phyloP scores from a whole-genome alignment of 2,113 vertebrate genomes.

The Sardina pilchardus region DNA sequence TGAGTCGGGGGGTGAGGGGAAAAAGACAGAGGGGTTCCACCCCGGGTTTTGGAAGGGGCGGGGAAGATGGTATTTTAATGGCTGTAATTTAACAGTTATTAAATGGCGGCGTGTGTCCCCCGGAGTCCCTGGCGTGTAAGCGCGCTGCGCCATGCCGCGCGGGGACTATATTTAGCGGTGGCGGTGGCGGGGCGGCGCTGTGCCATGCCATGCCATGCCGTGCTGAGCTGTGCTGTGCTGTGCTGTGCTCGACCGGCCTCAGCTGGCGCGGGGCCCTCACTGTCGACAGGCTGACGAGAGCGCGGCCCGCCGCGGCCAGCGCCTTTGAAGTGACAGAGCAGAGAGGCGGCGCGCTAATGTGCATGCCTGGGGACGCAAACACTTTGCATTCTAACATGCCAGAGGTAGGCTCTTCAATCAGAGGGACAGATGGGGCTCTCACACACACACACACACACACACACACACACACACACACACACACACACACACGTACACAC shows the following conservation, averaged over 20 bases:
- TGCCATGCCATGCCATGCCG: background rate
- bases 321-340: slow-evolving; percentile 70
- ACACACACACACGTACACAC: background rate
- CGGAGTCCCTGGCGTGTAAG: slow-evolving; percentile 46
- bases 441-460: background rate
- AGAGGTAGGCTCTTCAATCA: slow-evolving; percentile 39
- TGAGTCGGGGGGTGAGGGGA: background rate
- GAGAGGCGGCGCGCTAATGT: slow-evolving; percentile 55
- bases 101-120: slow-evolving; percentile 49
- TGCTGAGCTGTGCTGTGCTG: background rate
- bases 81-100: slow-evolving; percentile 59
- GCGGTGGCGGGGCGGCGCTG: background rate
- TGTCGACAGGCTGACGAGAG: slow-evolving; percentile 59
- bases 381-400: slow-evolving; percentile 55
- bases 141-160: background rate
- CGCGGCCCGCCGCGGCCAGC: slow-evolving; percentile 42
- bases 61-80: slow-evolving; percentile 59
- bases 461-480: background rate
- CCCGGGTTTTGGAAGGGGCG: background rate
- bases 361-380: slow-evolving; percentile 56
- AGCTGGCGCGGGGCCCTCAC: slow-evolving; percentile 9
- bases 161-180: slow-evolving; percentile 70
- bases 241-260: background rate
- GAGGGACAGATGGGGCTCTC: slow-evolving; percentile 7
- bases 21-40: background rate